phyloP scores from a whole-genome alignment of 1,140 invertebrate species.

The Drosophila lowei region DNA sequence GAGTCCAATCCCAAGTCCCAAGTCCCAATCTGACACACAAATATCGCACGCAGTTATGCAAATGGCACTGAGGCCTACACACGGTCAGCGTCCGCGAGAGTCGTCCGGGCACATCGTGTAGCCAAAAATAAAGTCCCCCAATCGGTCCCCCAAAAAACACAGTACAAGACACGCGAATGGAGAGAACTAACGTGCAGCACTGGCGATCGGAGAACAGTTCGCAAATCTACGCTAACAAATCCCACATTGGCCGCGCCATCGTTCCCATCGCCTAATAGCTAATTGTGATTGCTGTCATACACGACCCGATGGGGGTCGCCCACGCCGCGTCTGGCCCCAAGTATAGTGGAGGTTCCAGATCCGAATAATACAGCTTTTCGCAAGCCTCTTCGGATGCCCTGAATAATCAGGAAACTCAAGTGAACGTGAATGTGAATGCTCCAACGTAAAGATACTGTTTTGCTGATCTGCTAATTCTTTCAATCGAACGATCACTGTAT shows the following conservation, averaged over 20 bases:
- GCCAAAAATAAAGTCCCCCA: conserved; percentile 69
- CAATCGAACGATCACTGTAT: too few relatives aligned
- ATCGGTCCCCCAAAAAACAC: conserved; percentile 1
- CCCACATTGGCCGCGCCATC: conserved; percentile 14
- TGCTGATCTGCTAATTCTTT: too few relatives aligned
- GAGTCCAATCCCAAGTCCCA: conserved; percentile 21
- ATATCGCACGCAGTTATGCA: conserved; percentile 60
- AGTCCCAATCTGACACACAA: conserved; percentile 27
- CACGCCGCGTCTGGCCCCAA: conserved; percentile 19
- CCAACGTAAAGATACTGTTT: too few relatives aligned
- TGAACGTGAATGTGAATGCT: too few relatives aligned
- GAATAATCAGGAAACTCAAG: too few relatives aligned
- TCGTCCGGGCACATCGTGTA: conserved; percentile 36
- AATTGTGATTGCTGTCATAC: conserved; percentile 54
- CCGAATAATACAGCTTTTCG: not conserved
- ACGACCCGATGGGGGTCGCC: conserved; percentile 9
- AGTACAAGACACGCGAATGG: not conserved
- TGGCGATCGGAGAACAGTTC: conserved; percentile 51
- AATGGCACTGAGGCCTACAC: conserved; percentile 47
- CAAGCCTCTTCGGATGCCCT: too few relatives aligned
- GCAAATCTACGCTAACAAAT: conserved; percentile 71
- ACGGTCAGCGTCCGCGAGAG: conserved; percentile 6
- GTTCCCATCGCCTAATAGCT: conserved; percentile 30
- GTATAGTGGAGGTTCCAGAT: conserved; percentile 15
- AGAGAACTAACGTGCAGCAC: conserved; percentile 10